These are phyloP conservation scores for Drosophila tanythrix DNA, from an alignment of 2,888 invertebrate genomes.

Conservation along the genomic window DNA sequence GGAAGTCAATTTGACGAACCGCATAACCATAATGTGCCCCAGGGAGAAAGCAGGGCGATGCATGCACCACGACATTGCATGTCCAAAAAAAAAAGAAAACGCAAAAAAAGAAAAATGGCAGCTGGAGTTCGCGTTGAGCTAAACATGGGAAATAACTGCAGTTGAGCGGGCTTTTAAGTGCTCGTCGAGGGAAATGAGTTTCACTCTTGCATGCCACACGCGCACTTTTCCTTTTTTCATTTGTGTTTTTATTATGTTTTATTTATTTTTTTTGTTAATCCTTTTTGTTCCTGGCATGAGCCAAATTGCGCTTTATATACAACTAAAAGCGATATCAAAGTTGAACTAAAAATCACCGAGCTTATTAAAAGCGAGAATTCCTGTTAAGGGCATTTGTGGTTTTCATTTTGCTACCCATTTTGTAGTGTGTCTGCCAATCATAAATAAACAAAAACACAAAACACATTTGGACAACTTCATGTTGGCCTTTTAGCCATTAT, in stretches of 20 bases:
- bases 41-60: not conserved
- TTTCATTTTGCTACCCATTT: constrained; percentile 2
- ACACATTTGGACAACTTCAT: not conserved
- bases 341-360: not conserved
- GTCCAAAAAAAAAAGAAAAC: constrained; percentile 18
- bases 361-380: constrained; percentile 18
- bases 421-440: not conserved
- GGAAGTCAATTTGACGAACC: constrained; percentile 57
- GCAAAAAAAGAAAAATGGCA: not conserved
- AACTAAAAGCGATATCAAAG: constrained; percentile 28
- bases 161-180: constrained; percentile 69
- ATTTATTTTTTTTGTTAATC: constrained; percentile 1
- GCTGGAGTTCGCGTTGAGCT: constrained; percentile 23
- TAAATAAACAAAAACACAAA: not conserved
- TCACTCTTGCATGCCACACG: constrained; percentile 74
- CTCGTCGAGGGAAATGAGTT: constrained; percentile 64
- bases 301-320: constrained; percentile 25
- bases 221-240: constrained; percentile 31
- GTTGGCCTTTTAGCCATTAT: not conserved
- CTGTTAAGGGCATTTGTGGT: constrained; percentile 19
- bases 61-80: constrained; percentile 46
- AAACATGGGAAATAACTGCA: constrained; percentile 76
- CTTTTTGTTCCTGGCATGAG: constrained; percentile 6
- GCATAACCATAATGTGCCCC: constrained; percentile 19
- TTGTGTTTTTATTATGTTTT: not conserved